Evolutionary conservation across 2,888 invertebrate genomes (phyloP).

Genomic region (Homarus gammarus): DNA sequence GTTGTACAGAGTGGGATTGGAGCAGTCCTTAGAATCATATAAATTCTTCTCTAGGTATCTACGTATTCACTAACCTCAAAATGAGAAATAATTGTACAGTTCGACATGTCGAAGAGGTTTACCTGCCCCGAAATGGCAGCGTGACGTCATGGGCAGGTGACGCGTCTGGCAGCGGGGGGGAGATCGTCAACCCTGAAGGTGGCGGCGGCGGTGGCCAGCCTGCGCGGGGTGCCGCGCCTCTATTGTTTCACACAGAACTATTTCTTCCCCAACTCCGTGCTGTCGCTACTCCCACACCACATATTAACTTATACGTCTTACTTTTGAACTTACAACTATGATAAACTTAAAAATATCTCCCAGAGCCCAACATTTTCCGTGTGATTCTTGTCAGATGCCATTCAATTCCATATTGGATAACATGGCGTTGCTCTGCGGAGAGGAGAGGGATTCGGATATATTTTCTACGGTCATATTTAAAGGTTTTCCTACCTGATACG

Average conservation of each 20-base stretch:
- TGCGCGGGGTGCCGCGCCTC: neutral
- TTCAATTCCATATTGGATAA: conserved; percentile 56
- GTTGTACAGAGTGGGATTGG: no score
- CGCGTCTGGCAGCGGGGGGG: conserved; percentile 6
- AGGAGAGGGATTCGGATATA: conserved; percentile 20
- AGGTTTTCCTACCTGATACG: conserved; percentile 44
- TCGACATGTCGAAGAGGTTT: neutral
- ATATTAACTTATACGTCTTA: no score
- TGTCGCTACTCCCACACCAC: no score
- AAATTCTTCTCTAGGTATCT: no score
- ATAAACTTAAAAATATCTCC: neutral
- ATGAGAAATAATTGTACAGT: no score
- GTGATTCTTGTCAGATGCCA: conserved; percentile 33
- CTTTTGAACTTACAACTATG: no score
- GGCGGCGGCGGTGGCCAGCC: neutral
- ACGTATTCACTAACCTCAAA: no score
- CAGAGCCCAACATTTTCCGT: neutral
- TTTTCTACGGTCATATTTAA: neutral
- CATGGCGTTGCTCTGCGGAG: conserved; percentile 45
- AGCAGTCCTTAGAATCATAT: no score
- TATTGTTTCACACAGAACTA: neutral
- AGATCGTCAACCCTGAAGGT: neutral
- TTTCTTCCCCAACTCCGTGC: neutral
- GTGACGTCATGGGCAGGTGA: neutral
- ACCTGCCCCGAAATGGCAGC: neutral